Conservation (phyloP, 2,888 invertebrate species). For the Drosophila sordidula region DNA sequence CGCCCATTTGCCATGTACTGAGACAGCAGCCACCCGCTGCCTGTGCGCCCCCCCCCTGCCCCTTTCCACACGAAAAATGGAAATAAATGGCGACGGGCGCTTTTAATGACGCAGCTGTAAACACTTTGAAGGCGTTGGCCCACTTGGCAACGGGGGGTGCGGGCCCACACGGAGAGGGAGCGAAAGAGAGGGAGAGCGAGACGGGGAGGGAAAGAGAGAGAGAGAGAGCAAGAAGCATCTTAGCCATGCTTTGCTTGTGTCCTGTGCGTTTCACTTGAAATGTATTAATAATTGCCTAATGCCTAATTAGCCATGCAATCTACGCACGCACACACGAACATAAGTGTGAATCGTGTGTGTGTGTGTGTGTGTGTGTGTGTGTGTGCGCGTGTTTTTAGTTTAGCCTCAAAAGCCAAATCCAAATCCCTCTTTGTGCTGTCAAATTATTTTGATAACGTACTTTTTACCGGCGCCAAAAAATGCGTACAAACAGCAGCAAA, state of each 20-base stretch:
- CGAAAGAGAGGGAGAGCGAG: slow-evolving; percentile 1
- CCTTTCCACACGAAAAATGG: slow-evolving; percentile 28
- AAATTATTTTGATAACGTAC: slow-evolving; percentile 40
- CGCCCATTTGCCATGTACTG: slow-evolving; percentile 11
- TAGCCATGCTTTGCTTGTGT: slow-evolving; percentile 49
- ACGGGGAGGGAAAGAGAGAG: not conserved
- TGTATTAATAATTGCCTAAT: slow-evolving; percentile 76
- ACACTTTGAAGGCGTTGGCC: slow-evolving; percentile 69
- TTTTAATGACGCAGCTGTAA: slow-evolving; percentile 77
- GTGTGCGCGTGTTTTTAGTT: slow-evolving; percentile 16
- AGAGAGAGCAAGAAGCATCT: slow-evolving; percentile 33
- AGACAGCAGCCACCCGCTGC: slow-evolving; percentile 14
- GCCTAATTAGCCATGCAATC: slow-evolving; percentile 72
- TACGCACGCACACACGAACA: slow-evolving; percentile 9
- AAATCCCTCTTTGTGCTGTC: slow-evolving; percentile 12
- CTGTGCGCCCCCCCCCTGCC: not conserved
- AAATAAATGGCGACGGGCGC: slow-evolving; percentile 67
- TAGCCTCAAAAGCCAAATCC: slow-evolving; percentile 12
- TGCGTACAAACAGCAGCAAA: slow-evolving; percentile 45
- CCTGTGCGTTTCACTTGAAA: slow-evolving; percentile 42
- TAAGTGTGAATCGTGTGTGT: not conserved
- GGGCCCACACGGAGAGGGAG: not conserved
- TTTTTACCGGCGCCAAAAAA: slow-evolving; percentile 56
- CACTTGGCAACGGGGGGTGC: slow-evolving; percentile 47
- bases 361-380: not conserved